phyloP scores from a whole-genome alignment of 2,888 invertebrate species.

The Chorisops tibialis region DNA sequence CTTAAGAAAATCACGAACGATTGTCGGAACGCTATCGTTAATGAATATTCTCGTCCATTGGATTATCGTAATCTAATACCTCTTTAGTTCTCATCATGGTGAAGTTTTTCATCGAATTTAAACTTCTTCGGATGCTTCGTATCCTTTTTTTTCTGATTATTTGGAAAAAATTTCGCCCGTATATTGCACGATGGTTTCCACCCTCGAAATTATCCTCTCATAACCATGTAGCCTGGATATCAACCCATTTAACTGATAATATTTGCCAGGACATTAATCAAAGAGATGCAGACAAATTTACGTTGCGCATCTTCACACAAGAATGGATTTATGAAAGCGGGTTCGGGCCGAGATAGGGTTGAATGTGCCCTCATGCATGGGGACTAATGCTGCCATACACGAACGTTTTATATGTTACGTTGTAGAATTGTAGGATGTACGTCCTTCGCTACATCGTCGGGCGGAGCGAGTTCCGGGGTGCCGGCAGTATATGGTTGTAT shows the following conservation, averaged over 20 bases:
- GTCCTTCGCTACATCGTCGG: constrained; percentile 15
- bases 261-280: constrained; percentile 41
- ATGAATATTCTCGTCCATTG: constrained; percentile 18
- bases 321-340: constrained; percentile 35
- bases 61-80: constrained; percentile 19
- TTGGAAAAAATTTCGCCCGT: constrained; percentile 9
- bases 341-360: constrained; percentile 25
- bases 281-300: constrained; percentile 40
- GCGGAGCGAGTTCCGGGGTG: neutral
- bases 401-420: constrained; percentile 5
- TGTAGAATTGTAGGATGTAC: constrained; percentile 11
- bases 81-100: neutral
- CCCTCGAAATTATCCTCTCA: constrained; percentile 24
- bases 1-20: neutral
- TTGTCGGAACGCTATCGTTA: constrained; percentile 11
- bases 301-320: constrained; percentile 39
- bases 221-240: constrained; percentile 28
- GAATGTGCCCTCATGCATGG: constrained; percentile 25
- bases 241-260: constrained; percentile 38
- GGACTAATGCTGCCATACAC: neutral
- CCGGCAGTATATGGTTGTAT: neutral
- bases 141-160: constrained; percentile 20
- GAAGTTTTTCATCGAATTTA: constrained; percentile 6
- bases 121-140: constrained; percentile 11
- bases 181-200: constrained; percentile 17